Conservation (phyloP, 2,888 invertebrate genomes). For the Cerceris ruficornis region DNA sequence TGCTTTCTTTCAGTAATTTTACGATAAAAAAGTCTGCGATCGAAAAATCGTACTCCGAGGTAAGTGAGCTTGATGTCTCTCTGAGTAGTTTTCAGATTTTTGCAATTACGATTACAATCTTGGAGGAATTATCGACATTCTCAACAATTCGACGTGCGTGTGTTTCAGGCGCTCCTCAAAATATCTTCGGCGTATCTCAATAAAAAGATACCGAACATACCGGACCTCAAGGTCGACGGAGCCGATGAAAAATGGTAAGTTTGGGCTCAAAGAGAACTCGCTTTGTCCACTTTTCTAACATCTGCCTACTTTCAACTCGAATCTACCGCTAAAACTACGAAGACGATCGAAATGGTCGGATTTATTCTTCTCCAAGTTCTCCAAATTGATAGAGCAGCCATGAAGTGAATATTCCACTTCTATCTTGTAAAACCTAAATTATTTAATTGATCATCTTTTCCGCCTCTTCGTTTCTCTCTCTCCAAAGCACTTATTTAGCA, state of each 20-base stretch:
- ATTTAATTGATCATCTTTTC: no score
- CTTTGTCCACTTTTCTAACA: no score
- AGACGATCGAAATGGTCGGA: no score
- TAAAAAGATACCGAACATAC: constrained; percentile 96
- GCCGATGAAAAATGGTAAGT: constrained; percentile 94
- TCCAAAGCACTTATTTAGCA: no score
- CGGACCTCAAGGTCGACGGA: constrained; percentile 94
- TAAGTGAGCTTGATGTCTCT: constrained; percentile 79
- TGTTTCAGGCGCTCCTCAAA: constrained; percentile 91
- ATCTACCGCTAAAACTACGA: no score
- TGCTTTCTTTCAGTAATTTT: constrained; percentile 86
- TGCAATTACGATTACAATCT: background rate
- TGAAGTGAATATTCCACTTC: no score
- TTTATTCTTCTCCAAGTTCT: no score
- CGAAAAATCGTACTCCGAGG: constrained; percentile 97
- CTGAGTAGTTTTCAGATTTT: background rate
- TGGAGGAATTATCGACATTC: background rate
- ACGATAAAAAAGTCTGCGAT: constrained; percentile 95
- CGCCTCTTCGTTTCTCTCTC: no score
- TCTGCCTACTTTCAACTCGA: no score
- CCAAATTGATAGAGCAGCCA: no score
- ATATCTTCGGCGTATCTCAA: constrained; percentile 95
- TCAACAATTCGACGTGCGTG: background rate
- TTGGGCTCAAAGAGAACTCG: constrained; percentile 65
- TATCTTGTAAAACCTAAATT: no score